Percentiles rank a stretch among this genome's conserved stretches.
phyloP scores from a whole-genome alignment of 1,140 invertebrate species.

The Philotrypesis tridentata region DNA sequence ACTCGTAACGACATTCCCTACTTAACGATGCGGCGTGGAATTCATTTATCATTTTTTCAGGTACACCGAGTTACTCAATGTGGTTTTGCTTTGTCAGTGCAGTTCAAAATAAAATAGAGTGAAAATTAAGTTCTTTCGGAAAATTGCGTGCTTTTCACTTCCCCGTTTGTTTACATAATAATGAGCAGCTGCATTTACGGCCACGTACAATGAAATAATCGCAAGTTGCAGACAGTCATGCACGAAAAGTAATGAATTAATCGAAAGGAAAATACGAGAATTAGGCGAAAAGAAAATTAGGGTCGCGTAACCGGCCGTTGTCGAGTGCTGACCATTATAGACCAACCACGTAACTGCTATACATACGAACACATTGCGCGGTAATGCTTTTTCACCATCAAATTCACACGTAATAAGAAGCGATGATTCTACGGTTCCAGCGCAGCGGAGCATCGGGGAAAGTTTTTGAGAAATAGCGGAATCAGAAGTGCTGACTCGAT shows the following conservation, averaged over 20 bases:
- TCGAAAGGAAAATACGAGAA: not conserved
- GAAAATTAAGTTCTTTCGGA: no score
- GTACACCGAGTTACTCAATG: not conserved
- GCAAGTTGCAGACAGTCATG: not conserved
- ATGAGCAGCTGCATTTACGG: no score
- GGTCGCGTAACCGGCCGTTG: slow-evolving; percentile 18
- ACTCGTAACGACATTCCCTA: no score
- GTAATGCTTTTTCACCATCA: not conserved
- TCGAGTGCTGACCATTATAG: not conserved
- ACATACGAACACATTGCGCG: no score
- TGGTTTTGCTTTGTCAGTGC: no score
- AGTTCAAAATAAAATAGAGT: no score
- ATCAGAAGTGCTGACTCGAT: not conserved
- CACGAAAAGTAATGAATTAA: not conserved
- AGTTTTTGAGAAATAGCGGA: slow-evolving; percentile 7
- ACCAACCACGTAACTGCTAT: not conserved
- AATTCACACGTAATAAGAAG: not conserved
- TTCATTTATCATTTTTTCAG: not conserved
- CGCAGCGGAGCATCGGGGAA: not conserved
- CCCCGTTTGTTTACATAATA: not conserved
- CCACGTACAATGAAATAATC: not conserved
- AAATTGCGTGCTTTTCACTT: not conserved
- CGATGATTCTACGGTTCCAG: not conserved
- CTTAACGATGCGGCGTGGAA: not conserved
- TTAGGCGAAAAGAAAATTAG: slow-evolving; percentile 34